These are phyloP conservation scores for Pteria penguin DNA, from an alignment of 2,888 invertebrate species.

Conservation along the genomic window DNA sequence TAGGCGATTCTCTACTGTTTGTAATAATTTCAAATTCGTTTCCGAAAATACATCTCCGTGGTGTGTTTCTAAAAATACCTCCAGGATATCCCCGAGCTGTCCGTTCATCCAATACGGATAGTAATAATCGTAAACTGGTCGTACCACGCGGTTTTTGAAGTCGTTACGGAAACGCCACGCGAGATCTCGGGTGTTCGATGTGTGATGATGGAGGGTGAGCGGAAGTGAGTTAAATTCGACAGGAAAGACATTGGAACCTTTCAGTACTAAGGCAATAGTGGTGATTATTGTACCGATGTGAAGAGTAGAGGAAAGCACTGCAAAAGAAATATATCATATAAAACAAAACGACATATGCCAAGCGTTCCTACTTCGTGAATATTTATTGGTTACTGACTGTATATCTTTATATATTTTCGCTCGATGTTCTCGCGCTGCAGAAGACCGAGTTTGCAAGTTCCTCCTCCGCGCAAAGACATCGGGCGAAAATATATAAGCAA, in stretches of 20 bases:
- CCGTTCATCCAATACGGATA: constrained; percentile 51
- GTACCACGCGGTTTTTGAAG: constrained; percentile 33
- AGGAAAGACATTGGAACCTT: constrained; percentile 58
- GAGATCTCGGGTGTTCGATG: constrained; percentile 49
- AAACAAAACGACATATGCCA: not conserved
- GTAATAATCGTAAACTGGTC: constrained; percentile 46
- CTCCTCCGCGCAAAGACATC: no score
- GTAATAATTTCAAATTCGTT: constrained; percentile 41
- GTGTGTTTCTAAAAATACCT: constrained; percentile 52
- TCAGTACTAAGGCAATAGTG: constrained; percentile 47
- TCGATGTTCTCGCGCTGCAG: no score
- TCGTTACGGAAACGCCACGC: constrained; percentile 45
- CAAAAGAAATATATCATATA: constrained; percentile 28
- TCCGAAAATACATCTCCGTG: constrained; percentile 47
- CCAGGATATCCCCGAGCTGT: constrained; percentile 52
- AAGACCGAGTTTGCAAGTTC: no score
- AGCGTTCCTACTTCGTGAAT: no score
- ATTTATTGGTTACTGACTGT: no score
- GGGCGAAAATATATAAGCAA: no score
- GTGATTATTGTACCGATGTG: constrained; percentile 47
- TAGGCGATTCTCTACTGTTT: constrained; percentile 49
- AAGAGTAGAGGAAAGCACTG: constrained; percentile 50
- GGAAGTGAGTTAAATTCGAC: constrained; percentile 56
- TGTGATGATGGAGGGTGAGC: constrained; percentile 51
- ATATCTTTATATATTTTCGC: no score